These are phyloP conservation scores for Brachionus rubens DNA, from an alignment of 1,140 invertebrate species.

Conservation along the genomic window DNA sequence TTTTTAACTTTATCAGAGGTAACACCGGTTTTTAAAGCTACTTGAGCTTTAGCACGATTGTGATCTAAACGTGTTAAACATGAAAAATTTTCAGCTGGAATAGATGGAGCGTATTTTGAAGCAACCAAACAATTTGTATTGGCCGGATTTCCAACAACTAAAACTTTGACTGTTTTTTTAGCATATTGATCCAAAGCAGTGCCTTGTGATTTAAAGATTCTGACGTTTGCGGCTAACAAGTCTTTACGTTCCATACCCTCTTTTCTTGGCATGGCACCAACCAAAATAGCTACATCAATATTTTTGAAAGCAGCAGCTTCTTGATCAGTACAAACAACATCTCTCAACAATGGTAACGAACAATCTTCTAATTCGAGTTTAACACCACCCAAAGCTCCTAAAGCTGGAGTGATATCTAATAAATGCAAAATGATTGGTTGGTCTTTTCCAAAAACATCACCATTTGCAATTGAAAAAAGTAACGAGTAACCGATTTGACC, in stretches of 20 bases:
- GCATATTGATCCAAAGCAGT: conserved; percentile 86
- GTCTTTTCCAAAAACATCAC: conserved; percentile 88
- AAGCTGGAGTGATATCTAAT: conserved; percentile 90
- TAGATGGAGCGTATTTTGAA: conserved; percentile 84
- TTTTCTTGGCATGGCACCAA: conserved; percentile 95
- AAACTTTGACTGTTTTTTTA: conserved; percentile 89
- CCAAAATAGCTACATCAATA: conserved; percentile 93
- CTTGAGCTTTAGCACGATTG: conserved; percentile 84
- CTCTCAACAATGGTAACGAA: conserved; percentile 73
- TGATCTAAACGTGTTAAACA: conserved; percentile 98
- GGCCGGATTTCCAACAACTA: conserved; percentile 97
- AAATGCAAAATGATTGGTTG: conserved; percentile 84
- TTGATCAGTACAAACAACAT: conserved; percentile 78
- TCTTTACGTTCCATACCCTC: conserved; percentile 99
- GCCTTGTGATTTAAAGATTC: conserved; percentile 93
- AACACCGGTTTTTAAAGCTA: conserved; percentile 64
- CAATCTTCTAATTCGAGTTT: conserved; percentile 96
- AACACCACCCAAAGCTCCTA: conserved; percentile 88
- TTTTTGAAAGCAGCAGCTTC: conserved; percentile 86
- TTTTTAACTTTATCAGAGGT: conserved; percentile 75
- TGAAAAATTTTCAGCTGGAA: conserved; percentile 92
- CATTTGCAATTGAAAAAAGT: conserved; percentile 85
- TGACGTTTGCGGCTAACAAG: conserved; percentile 88
- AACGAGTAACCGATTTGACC: conserved; percentile 98
- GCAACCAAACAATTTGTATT: conserved; percentile 98